Evolutionary conservation across 1,140 invertebrate genomes (phyloP).

Genomic region (Zeugodacus cucurbitae): DNA sequence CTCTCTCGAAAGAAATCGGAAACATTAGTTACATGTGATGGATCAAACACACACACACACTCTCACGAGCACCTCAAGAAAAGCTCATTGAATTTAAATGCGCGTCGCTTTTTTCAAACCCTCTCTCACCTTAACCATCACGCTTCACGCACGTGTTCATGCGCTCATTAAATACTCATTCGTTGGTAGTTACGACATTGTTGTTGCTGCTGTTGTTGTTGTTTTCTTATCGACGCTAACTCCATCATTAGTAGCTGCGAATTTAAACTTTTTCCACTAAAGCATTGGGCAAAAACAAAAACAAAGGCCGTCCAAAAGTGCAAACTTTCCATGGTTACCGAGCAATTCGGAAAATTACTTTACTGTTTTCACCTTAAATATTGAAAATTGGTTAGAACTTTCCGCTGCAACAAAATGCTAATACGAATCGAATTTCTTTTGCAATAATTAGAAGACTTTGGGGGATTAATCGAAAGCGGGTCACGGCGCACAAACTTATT

Average conservation of each 20-base stretch:
- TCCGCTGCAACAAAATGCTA: background rate
- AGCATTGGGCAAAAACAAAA: background rate
- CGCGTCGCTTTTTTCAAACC: background rate
- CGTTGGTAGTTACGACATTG: background rate
- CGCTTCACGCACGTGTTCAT: background rate
- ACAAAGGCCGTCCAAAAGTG: background rate
- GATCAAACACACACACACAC: background rate
- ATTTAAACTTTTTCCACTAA: background rate
- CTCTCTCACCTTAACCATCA: too few species aligned
- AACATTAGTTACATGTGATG: too few species aligned
- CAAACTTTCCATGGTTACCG: background rate
- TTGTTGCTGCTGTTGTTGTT: background rate
- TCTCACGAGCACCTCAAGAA: background rate
- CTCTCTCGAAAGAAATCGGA: too few species aligned
- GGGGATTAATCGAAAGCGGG: background rate
- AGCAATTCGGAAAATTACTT: constrained; percentile 11
- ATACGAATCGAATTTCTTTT: constrained; percentile 9
- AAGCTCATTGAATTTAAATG: constrained; percentile 17
- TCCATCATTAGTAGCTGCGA: background rate
- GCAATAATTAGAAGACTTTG: background rate
- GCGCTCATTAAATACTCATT: constrained; percentile 25
- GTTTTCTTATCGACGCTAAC: background rate
- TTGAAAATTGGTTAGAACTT: background rate
- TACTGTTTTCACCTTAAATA: background rate
- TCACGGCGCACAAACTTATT: background rate